A percentile compares a stretch with the other conserved stretches of the same genome.
Evolutionary conservation across 2,888 invertebrate species (phyloP).

Genomic region (Periphyllus acericola): DNA sequence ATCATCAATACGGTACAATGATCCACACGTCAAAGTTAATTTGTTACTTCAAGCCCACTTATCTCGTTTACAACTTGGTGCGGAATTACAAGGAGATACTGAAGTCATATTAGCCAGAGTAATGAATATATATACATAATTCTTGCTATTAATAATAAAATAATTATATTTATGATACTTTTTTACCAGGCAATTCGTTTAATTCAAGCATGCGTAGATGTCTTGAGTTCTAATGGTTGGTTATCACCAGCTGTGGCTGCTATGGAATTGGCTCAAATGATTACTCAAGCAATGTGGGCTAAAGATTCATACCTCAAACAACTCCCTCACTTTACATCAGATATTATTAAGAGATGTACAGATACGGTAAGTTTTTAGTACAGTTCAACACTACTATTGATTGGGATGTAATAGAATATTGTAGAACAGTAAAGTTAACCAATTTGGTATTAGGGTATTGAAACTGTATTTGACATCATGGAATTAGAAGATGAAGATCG

Average conservation of each 20-base stretch:
- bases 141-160: slow-evolving; percentile 36
- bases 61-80: slow-evolving; percentile 91
- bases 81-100: slow-evolving; percentile 96
- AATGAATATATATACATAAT: slow-evolving; percentile 50
- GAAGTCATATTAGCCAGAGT: slow-evolving; percentile 86
- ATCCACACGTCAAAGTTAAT: slow-evolving; percentile 97
- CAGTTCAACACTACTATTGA: background rate
- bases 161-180: too few species aligned
- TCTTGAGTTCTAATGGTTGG: slow-evolving; percentile 96
- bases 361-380: slow-evolving; percentile 76
- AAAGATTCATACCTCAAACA: slow-evolving; percentile 98
- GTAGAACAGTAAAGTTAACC: background rate
- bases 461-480: slow-evolving; percentile 95
- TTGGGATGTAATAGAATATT: background rate
- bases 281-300: slow-evolving; percentile 99
- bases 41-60: slow-evolving; percentile 95
- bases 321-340: slow-evolving; percentile 91
- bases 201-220: slow-evolving; percentile 95
- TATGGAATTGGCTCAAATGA: slow-evolving; percentile 99
- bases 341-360: slow-evolving; percentile 88
- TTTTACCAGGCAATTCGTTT: slow-evolving; percentile 77
- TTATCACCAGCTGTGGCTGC: slow-evolving; percentile 97
- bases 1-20: slow-evolving; percentile 83
- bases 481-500: slow-evolving; percentile 93
- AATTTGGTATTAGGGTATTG: slow-evolving; percentile 72